Evolutionary conservation across 2,888 invertebrate genomes (phyloP), one percentile per base, ranked within the genome.

Genomic region (Pterostichus madidus): DNA sequence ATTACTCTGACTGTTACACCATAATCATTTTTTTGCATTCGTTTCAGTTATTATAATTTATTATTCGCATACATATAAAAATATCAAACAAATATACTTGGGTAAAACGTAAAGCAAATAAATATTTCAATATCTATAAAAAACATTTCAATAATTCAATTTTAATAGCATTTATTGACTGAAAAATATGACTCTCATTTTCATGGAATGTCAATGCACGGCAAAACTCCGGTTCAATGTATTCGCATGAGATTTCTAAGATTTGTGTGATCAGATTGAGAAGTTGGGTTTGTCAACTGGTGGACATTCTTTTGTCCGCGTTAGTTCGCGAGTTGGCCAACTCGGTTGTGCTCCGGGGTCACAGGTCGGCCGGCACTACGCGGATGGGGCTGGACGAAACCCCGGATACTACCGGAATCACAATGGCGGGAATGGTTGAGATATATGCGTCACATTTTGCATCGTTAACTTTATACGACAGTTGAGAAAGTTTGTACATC

Each of bases 381-480:
- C 75, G 75, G 52, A 75, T 52, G n/a, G 32, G 49, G 75, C n/a
- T 49, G 75, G 75, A 52, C 52, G 49, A n/a, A 75, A 24, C 15
- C 46, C 46, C 4, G 32, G 53, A 76, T 53, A 53, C 52, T 24
- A 52, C 32, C 32, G 13, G 79, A 46, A 61, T 79, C 79, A 64
- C 79, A 79, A 79, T 79, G 77, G 56, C 44, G 46, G 32, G 64
- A 35, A 59, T 64, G 49, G n/a, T 44, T 15, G 75, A 75, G 49
- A 75, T 75, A 75, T 75, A 75, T 75, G 75, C 52, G 75, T 49
- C 75, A 75, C 75, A 75, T 75, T 75, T 75, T 75, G 75, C 75
- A 75, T 75, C 75, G 75, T 75, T 75, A 75, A 75, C 75, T 75
- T 52, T 75, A 52, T 52, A 75, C 75, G 52, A 75, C 75, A 24